Conservation (phyloP, 2,888 invertebrate genomes). For the Halictus ligatus region DNA sequence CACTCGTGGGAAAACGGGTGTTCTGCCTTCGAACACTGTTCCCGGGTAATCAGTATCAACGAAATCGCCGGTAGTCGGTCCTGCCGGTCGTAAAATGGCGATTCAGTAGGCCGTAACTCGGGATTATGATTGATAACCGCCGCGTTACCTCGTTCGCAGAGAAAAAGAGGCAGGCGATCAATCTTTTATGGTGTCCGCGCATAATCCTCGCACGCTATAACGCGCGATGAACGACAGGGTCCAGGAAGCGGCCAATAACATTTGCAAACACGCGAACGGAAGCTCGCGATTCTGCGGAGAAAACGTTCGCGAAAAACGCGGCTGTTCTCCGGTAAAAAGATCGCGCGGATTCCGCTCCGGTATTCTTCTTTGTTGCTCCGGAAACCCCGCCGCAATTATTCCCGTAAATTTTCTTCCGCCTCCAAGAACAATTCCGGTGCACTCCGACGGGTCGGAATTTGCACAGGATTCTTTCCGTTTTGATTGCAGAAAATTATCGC, state of each 20-base stretch:
- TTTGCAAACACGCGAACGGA: constrained; percentile 1
- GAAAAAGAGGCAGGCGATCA: neutral
- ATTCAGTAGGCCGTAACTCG: neutral
- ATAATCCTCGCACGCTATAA: neutral
- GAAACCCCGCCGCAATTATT: neutral
- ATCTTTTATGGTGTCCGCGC: neutral
- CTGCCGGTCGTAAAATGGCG: neutral
- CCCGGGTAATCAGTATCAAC: neutral
- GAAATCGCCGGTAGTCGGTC: neutral
- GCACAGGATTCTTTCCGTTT: neutral
- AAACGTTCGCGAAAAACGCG: neutral
- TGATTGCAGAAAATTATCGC: neutral
- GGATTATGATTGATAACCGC: neutral
- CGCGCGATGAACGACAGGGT: neutral
- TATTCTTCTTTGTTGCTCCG: neutral
- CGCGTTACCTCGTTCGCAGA: neutral
- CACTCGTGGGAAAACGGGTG: neutral
- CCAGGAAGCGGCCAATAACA: neutral
- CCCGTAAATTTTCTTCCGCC: neutral
- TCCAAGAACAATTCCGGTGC: neutral
- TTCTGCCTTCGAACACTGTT: neutral
- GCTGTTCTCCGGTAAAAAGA: neutral
- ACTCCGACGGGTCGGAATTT: neutral
- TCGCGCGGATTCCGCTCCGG: neutral
- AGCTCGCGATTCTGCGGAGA: neutral